These are phyloP conservation scores for Balaenoptera acutorostrata DNA, from an alignment of 2,113 vertebrate genomes.

Conservation along the genomic window DNA sequence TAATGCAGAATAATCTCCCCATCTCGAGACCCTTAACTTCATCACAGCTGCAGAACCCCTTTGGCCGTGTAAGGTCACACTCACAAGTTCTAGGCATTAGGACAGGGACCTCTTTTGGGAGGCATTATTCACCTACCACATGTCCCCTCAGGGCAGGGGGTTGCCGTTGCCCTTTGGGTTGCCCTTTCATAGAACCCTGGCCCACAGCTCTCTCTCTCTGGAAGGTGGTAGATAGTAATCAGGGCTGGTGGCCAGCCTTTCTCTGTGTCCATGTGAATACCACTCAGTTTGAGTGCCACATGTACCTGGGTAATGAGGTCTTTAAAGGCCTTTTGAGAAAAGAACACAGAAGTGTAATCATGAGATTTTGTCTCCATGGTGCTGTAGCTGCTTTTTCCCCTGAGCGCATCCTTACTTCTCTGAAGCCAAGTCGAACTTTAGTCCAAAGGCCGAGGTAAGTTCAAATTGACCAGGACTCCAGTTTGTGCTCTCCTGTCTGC, in stretches of 20 bases:
- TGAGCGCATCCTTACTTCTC: constrained; percentile 19
- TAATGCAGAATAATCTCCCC: neutral
- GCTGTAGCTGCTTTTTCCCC: constrained; percentile 48
- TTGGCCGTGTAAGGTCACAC: neutral
- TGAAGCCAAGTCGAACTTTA: neutral
- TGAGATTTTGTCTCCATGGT: constrained; percentile 3
- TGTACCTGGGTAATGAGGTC: neutral
- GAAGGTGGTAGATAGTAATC: neutral
- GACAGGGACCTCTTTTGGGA: neutral
- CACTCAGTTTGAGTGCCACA: neutral
- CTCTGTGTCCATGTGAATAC: neutral
- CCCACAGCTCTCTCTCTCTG: neutral
- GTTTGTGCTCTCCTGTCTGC: neutral
- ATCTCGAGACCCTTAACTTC: neutral
- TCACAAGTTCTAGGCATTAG: neutral
- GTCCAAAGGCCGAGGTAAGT: constrained; percentile 40
- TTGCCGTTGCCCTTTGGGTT: neutral
- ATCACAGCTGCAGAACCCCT: neutral
- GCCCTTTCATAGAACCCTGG: neutral
- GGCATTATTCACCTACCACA: neutral
- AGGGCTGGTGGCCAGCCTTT: neutral
- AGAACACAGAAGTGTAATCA: constrained; percentile 45
- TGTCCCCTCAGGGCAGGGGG: neutral
- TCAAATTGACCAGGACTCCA: neutral
- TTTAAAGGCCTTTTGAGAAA: constrained; percentile 53